phyloP scores from a whole-genome alignment of 2,888 invertebrate species.

The Ectemnius lituratus region DNA sequence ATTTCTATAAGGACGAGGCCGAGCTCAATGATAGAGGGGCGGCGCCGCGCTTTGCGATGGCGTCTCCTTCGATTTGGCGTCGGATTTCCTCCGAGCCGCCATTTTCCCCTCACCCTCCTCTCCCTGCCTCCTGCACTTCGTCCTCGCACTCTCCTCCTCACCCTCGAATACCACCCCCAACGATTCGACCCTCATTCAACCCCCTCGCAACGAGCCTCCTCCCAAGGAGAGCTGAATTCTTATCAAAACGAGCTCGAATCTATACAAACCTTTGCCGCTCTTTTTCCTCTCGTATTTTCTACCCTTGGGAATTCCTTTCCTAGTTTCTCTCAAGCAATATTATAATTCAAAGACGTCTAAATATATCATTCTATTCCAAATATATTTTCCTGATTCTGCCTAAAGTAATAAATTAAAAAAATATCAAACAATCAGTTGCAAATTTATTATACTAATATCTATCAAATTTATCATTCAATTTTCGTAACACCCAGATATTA shows the following conservation, averaged over 20 bases:
- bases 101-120: conserved; percentile 73
- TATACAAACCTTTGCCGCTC: conserved; percentile 33
- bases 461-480: no score
- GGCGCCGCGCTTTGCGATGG: conserved; percentile 76
- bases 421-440: no score
- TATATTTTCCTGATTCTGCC: no score
- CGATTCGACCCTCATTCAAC: conserved; percentile 12
- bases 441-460: no score
- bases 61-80: conserved; percentile 78
- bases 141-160: conserved; percentile 26
- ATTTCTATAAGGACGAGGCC: conserved; percentile 41
- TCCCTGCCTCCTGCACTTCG: conserved; percentile 22
- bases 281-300: background rate
- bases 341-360: no score
- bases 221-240: conserved; percentile 50
- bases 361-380: no score
- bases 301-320: no score
- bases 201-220: conserved; percentile 26
- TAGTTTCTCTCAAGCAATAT: no score
- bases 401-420: no score
- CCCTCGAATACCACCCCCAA: conserved; percentile 20
- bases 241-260: conserved; percentile 65
- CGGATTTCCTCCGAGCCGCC: conserved; percentile 74
- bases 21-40: conserved; percentile 72
- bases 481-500: background rate